Evolutionary conservation across 1,140 invertebrate species (phyloP), one percentile per base, ranked within the genome.

Genomic region (Sycophila sp.): DNA sequence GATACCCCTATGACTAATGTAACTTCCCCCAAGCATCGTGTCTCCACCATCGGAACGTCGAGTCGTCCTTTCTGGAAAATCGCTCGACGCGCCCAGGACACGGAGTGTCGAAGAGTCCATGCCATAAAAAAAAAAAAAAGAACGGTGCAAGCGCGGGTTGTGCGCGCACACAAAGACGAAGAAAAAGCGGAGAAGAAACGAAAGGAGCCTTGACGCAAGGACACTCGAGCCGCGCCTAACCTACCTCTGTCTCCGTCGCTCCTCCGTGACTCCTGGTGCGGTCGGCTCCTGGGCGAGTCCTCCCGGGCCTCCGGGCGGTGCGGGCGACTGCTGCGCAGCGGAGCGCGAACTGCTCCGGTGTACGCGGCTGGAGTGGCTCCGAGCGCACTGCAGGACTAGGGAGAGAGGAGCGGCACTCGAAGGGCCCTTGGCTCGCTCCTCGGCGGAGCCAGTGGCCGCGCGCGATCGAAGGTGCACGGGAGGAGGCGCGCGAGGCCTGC

Each of bases 391-490:
- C 4, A 53, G 49, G 19, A 15, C 49, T 4, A 30, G 15, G 2
- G 26, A 4, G 8, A 8, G 7, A 22, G 42, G 38, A 40, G 17
- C 13, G 17, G 2, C 45, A 22, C 13, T 8, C n/a, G 45, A 49
- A 7, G 8, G 10, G n/a, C 45, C 13, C 2, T 19, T n/a, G n/a
- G 17, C 8, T 7, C 17, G n/a, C 17, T 15, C 22, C 7, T 4
- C 11, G 38, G 38, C 11, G 26, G 2, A 28, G 49, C 11, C 24
- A 26, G n/a, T 6, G 17, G 49, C 49, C 24, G 8, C 24, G 49
- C 24, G 49, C 30, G 63, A 65, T 53, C 47, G 63, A 53, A 65
- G 49, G 34, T 55, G 63, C 28, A 32, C 26, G 45, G 47, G 26
- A 62, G 26, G 30, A 22, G 22, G 36, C n/a, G n/a, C n/a, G n/a